phyloP scores from a whole-genome alignment of 2,797 vertebrate species.

The Rhabdophis nuchalis region DNA sequence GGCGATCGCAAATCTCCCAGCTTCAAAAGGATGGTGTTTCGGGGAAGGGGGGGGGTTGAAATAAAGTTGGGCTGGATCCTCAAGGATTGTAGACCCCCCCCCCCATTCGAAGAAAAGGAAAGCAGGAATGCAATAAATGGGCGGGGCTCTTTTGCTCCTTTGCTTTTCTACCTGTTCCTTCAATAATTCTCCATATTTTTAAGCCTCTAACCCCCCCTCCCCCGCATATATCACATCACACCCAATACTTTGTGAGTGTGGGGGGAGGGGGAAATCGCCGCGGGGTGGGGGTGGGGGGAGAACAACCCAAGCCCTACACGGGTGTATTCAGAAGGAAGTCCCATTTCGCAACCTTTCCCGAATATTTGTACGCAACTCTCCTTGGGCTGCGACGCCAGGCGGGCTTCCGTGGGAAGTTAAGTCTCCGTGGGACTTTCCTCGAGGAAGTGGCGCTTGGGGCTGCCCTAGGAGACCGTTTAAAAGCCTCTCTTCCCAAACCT shows the following conservation, averaged over 20 bases:
- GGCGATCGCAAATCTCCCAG: neutral
- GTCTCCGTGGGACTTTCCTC: neutral
- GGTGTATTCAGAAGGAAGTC: neutral
- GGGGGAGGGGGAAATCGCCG: too few species aligned
- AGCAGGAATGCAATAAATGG: neutral
- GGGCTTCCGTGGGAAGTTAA: neutral
- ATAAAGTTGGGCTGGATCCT: neutral
- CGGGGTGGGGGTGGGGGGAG: neutral
- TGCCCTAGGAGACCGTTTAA: neutral
- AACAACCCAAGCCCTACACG: neutral
- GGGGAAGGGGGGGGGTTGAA: fast-evolving
- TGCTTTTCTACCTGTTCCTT: neutral
- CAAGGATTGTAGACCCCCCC: neutral
- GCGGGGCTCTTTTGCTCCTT: too few species aligned
- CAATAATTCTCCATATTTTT: neutral
- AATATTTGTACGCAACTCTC: neutral
- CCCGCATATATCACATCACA: neutral
- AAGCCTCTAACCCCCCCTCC: neutral
- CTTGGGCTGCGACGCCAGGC: neutral
- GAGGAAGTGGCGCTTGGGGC: too few species aligned
- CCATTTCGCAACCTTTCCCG: neutral
- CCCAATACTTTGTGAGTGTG: neutral
- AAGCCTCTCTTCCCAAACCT: neutral
- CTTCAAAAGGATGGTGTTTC: neutral
- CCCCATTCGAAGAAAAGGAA: neutral